phyloP scores from a whole-genome alignment of 2,888 invertebrate species.

The Abrostola tripartita region DNA sequence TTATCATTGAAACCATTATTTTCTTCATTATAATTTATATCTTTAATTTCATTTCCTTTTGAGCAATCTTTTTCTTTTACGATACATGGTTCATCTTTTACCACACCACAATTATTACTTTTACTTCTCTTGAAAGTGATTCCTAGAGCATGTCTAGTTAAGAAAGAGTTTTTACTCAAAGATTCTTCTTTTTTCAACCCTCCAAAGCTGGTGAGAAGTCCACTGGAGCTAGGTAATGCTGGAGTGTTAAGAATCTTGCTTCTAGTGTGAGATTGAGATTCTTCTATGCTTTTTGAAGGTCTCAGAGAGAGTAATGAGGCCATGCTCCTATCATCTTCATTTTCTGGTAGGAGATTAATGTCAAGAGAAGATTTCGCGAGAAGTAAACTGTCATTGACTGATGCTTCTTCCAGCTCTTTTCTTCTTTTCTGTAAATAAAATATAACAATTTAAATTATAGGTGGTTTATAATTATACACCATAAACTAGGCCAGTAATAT shows the following conservation, averaged over 20 bases:
- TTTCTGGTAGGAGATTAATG: constrained; percentile 93
- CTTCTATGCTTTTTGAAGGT: constrained; percentile 89
- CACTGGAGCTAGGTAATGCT: constrained; percentile 87
- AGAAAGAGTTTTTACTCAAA: constrained; percentile 71
- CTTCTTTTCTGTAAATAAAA: constrained; percentile 87
- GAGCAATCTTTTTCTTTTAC: constrained; percentile 13
- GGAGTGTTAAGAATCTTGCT: constrained; percentile 87
- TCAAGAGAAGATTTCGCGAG: constrained; percentile 93
- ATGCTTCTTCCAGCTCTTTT: constrained; percentile 91
- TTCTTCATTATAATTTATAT: constrained; percentile 7
- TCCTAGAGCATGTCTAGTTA: constrained; percentile 79
- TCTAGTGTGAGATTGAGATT: constrained; percentile 85
- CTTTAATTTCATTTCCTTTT: constrained; percentile 1
- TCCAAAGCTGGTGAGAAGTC: constrained; percentile 83
- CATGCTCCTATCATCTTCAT: constrained; percentile 93
- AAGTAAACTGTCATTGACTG: constrained; percentile 91
- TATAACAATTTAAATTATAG: not conserved
- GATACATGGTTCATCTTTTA: constrained; percentile 19
- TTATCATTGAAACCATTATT: not conserved
- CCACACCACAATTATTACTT: constrained; percentile 27
- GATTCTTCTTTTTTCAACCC: constrained; percentile 88
- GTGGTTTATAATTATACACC: too few species aligned
- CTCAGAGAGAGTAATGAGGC: constrained; percentile 92
- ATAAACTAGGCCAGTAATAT: too few species aligned
- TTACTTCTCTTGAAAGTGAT: constrained; percentile 75